These are phyloP conservation scores for Patella caerulea DNA, from an alignment of 2,888 invertebrate species.

Conservation along the genomic window DNA sequence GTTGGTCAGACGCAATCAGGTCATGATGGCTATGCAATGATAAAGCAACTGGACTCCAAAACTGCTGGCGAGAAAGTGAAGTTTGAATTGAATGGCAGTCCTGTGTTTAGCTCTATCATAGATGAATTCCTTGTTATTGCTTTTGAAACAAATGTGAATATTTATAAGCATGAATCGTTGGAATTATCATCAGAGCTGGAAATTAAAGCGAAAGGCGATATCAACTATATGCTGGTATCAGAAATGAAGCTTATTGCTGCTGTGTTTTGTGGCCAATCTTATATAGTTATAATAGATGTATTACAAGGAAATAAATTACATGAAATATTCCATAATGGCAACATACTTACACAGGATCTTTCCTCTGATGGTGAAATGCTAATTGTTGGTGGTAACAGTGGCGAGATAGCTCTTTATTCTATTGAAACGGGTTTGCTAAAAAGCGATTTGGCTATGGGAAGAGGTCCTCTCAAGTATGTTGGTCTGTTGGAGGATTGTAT, in stretches of 20 bases:
- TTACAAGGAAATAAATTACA: constrained; percentile 18
- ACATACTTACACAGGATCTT: constrained; percentile 38
- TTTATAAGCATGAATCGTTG: background rate
- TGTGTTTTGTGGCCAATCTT: constrained; percentile 31
- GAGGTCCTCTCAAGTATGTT: background rate
- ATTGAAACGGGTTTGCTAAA: constrained; percentile 28
- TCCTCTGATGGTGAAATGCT: constrained; percentile 44
- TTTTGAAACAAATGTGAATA: background rate
- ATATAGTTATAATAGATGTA: constrained; percentile 35
- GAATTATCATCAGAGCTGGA: constrained; percentile 18
- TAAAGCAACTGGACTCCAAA: background rate
- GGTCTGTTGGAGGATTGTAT: background rate
- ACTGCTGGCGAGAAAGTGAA: background rate
- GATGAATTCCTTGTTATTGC: background rate
- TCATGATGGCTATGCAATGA: background rate
- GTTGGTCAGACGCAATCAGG: background rate
- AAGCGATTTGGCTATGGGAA: constrained; percentile 9
- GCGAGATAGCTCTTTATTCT: constrained; percentile 44
- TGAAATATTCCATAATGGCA: constrained; percentile 32
- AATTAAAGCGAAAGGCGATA: constrained; percentile 18
- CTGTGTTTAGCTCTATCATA: background rate
- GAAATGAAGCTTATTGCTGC: constrained; percentile 34
- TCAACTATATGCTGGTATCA: constrained; percentile 25
- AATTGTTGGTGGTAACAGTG: constrained; percentile 43
- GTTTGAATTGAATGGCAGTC: background rate